Percentiles rank a stretch among this genome's conserved stretches.
Conservation (phyloP, 2,113 vertebrate species). For the Zosterops borbonicus region DNA sequence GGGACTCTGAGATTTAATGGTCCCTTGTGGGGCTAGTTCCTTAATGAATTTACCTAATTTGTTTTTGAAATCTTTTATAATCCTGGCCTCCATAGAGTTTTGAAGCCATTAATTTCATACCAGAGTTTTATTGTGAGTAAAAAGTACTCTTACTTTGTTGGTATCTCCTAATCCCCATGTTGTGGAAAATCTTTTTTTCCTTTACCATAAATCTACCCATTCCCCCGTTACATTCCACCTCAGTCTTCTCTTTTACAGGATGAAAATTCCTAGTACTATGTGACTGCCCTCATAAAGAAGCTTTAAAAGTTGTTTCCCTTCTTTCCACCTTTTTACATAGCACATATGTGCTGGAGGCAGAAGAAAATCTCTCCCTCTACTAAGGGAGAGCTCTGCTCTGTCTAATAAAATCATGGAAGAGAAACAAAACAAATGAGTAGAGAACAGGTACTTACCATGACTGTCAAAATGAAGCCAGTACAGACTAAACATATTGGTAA, state of each 20-base stretch:
- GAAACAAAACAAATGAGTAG: neutral
- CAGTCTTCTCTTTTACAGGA: neutral
- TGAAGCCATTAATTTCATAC: neutral
- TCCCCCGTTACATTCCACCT: neutral
- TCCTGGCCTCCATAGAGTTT: neutral
- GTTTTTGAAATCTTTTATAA: neutral
- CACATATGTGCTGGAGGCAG: neutral
- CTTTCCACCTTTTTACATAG: neutral
- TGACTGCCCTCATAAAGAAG: neutral
- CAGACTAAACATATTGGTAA: slow-evolving; percentile 79
- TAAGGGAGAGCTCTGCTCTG: neutral
- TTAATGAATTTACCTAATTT: neutral
- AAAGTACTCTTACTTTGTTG: neutral
- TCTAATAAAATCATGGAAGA: neutral
- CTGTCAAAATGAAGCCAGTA: slow-evolving; percentile 72
- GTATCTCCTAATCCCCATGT: neutral
- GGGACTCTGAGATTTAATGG: neutral
- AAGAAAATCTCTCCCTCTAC: neutral
- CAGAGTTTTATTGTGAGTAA: neutral
- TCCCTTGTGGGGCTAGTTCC: neutral
- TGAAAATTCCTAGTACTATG: neutral
- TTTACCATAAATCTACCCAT: neutral
- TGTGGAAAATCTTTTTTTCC: neutral
- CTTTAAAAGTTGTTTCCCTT: neutral
- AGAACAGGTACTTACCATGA: slow-evolving; percentile 67